Evolutionary conservation across 2,113 vertebrate genomes (phyloP).

Genomic region (Mixornis gularis): DNA sequence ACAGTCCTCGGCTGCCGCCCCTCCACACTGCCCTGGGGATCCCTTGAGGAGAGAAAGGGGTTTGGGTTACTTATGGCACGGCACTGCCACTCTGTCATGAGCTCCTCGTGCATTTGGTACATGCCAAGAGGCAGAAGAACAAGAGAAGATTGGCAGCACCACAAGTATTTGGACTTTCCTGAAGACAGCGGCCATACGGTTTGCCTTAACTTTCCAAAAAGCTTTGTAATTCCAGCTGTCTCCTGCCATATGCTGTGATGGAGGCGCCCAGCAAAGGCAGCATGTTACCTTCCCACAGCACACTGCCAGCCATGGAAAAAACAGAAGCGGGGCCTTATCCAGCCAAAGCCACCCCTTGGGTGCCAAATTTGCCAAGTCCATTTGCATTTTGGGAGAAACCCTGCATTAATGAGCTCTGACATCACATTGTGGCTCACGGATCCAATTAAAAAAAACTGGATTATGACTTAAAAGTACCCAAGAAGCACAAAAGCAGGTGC

Average conservation of each 20-base stretch:
- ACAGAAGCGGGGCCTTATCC: background rate
- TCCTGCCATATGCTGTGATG: conserved; percentile 3
- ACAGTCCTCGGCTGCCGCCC: conserved; percentile 74
- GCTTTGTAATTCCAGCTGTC: conserved; percentile 41
- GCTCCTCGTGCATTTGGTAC: background rate
- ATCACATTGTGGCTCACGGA: background rate
- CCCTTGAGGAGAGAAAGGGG: conserved; percentile 58
- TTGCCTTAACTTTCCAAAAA: conserved; percentile 39
- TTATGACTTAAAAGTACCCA: background rate
- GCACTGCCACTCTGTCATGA: accelerated
- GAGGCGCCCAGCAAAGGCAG: background rate
- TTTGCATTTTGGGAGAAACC: background rate
- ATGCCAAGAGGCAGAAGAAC: background rate
- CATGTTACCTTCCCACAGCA: background rate
- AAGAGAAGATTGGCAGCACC: background rate
- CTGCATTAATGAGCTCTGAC: background rate
- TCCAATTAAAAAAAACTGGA: background rate
- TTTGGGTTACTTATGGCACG: accelerated
- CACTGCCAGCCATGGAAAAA: background rate
- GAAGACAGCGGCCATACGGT: conserved; percentile 20
- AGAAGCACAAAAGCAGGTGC: background rate
- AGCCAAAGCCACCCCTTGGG: background rate
- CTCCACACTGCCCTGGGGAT: conserved; percentile 4
- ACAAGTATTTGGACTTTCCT: background rate
- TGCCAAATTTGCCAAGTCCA: background rate